phyloP scores from a whole-genome alignment of 2,888 invertebrate species.

The Cancer borealis region DNA sequence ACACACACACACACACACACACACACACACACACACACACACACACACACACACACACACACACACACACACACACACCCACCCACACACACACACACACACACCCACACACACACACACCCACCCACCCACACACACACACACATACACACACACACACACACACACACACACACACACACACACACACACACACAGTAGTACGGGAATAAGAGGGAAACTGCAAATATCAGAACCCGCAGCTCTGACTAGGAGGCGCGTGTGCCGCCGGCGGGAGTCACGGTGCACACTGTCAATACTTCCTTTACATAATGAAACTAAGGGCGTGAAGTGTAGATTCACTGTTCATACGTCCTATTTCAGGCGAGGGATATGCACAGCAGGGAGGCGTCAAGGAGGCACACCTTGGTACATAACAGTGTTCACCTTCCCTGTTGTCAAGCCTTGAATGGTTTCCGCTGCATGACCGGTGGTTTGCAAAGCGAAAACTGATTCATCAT shows the following conservation, averaged over 20 bases:
- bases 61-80: constrained; percentile 39
- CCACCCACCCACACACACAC: too few species aligned
- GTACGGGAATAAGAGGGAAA: not conserved
- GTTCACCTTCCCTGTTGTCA: not conserved
- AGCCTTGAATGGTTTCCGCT: not conserved
- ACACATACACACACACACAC: not conserved
- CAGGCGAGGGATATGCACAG: not conserved
- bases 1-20: constrained; percentile 39
- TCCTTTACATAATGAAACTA: too few species aligned
- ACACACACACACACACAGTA: not conserved
- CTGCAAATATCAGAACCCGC: too few species aligned
- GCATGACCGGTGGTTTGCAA: not conserved
- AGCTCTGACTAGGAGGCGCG: too few species aligned
- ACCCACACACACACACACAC: not conserved
- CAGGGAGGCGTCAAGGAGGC: not conserved
- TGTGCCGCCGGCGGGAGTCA: too few species aligned
- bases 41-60: not conserved
- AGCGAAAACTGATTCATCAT: not conserved
- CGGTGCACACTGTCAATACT: too few species aligned
- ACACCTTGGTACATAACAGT: not conserved
- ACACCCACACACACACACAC: constrained; percentile 23
- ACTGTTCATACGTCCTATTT: too few species aligned
- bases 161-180: constrained; percentile 45
- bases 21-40: constrained; percentile 37
- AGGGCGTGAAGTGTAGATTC: too few species aligned